Evolutionary conservation across 1,140 invertebrate species (phyloP).

Genomic region (Dolichoris vasculosae): DNA sequence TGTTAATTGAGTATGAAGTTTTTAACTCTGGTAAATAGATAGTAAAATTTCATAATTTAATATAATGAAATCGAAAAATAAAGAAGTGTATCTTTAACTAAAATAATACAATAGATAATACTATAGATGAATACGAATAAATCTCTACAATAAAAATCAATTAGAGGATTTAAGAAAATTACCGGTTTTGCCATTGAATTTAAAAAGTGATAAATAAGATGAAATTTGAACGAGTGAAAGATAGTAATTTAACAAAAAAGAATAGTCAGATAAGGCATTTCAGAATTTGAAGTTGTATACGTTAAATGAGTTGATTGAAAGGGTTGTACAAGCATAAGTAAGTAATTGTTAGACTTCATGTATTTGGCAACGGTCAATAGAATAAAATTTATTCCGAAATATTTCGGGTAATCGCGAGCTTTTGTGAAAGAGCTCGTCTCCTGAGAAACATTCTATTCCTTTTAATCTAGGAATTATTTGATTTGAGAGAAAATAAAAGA

Average conservation of each 20-base stretch:
- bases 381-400: not conserved
- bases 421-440: not conserved
- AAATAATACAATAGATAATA: not conserved
- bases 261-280: not conserved
- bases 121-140: not conserved
- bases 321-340: not conserved
- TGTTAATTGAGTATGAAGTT: no score
- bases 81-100: not conserved
- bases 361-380: not conserved
- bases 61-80: not conserved
- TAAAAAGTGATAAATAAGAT: not conserved
- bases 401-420: not conserved
- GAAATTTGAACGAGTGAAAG: not conserved
- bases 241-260: not conserved
- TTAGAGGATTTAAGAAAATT: not conserved
- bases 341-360: not conserved
- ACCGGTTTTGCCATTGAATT: not conserved
- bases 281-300: not conserved
- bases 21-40: not conserved
- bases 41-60: not conserved
- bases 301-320: not conserved
- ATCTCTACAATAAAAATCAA: not conserved
- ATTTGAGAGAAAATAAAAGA: no score
- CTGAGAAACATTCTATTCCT: not conserved
- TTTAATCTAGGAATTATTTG: not conserved